phyloP scores from a whole-genome alignment of 2,113 vertebrate species.

The Nothocercus julius region DNA sequence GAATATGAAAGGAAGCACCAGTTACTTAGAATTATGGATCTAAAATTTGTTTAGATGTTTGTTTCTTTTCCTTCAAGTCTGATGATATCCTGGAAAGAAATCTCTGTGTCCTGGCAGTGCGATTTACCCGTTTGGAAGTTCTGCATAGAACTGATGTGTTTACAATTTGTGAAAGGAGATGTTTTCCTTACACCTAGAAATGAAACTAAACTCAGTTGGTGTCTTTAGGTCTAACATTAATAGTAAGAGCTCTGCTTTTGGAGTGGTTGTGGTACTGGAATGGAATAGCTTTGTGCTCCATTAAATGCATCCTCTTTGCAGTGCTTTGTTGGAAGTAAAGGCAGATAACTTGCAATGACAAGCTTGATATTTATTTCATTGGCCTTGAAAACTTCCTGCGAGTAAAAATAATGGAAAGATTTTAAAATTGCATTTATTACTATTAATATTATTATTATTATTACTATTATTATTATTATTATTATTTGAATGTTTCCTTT shows the following conservation, averaged over 20 bases:
- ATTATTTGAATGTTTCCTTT: neutral
- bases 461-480: rapidly evolving
- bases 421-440: neutral
- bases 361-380: constrained; percentile 5
- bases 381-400: neutral
- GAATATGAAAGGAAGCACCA: neutral
- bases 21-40: neutral
- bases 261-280: neutral
- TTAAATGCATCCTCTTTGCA: neutral
- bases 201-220: neutral
- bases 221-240: neutral
- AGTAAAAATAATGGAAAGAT: constrained; percentile 2
- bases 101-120: neutral
- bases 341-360: neutral
- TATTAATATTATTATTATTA: rapidly evolving
- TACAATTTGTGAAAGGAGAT: neutral
- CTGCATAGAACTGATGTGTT: neutral
- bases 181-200: neutral
- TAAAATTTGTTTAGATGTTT: neutral
- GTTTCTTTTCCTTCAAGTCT: neutral
- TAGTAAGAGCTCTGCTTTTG: neutral
- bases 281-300: neutral
- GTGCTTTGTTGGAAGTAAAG: neutral
- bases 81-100: neutral
- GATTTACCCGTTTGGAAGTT: neutral